Evolutionary conservation across 1,140 invertebrate species (phyloP).

Genomic region (Drosophila obscura): DNA sequence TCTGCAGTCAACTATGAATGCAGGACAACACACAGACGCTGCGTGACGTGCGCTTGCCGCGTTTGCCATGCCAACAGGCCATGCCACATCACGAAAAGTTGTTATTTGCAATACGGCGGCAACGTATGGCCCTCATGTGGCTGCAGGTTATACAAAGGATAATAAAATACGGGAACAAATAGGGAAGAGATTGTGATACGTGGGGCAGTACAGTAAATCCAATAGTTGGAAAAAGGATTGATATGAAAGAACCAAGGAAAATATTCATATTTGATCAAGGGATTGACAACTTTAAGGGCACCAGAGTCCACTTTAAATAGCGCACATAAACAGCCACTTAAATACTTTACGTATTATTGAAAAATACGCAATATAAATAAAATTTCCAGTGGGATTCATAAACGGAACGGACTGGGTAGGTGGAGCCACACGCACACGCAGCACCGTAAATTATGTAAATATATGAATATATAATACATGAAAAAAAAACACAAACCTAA

Average conservation of each 20-base stretch:
- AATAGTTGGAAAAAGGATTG: neutral
- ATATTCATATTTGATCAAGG: neutral
- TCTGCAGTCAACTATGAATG: constrained; percentile 72
- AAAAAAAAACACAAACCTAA: constrained; percentile 32
- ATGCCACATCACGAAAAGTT: constrained; percentile 40
- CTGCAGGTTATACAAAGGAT: constrained; percentile 31
- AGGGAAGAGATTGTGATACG: constrained; percentile 31
- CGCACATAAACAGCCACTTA: constrained; percentile 1
- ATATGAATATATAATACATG: constrained; percentile 15
- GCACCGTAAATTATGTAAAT: constrained; percentile 57
- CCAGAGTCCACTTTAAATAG: neutral
- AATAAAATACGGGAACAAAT: constrained; percentile 42
- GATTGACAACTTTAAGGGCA: neutral
- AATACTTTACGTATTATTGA: constrained; percentile 5
- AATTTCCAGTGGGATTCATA: constrained; percentile 20
- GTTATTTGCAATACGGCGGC: constrained; percentile 37
- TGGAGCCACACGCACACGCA: constrained; percentile 10
- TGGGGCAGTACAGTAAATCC: neutral
- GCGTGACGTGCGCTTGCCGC: constrained; percentile 18
- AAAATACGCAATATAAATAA: constrained; percentile 29
- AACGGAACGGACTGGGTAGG: neutral
- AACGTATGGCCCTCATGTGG: constrained; percentile 19
- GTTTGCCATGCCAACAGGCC: constrained; percentile 57
- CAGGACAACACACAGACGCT: constrained; percentile 43
- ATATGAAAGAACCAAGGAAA: neutral